Conservation (phyloP, 2,113 vertebrate genomes). For the Catharus minimus region DNA sequence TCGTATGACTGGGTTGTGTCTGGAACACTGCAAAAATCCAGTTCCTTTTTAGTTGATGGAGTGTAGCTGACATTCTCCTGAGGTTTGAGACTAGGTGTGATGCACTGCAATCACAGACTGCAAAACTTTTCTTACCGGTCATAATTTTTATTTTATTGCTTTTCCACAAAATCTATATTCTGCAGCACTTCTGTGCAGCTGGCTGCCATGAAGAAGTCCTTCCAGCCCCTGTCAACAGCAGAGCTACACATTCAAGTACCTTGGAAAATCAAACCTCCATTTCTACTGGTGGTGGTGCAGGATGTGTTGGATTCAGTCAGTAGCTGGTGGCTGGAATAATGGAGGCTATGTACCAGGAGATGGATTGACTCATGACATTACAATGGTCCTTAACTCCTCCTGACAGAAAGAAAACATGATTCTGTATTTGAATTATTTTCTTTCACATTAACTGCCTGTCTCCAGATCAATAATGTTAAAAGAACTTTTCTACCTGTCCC, state of each 20-base stretch:
- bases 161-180: not conserved
- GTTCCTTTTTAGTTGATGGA: not conserved
- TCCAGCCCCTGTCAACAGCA: not conserved
- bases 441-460: rapidly evolving
- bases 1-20: rapidly evolving
- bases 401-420: not conserved
- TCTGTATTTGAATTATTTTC: not conserved
- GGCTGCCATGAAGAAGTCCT: not conserved
- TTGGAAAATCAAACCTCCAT: not conserved
- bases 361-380: not conserved
- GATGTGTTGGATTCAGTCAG: not conserved
- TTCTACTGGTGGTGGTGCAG: not conserved
- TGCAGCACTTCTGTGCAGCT: not conserved
- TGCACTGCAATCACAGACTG: not conserved
- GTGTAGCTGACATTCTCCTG: not conserved
- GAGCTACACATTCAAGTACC: not conserved
- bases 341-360: not conserved
- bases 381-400: not conserved
- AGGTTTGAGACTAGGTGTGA: not conserved
- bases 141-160: not conserved
- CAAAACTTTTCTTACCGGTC: not conserved
- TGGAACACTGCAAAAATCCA: not conserved
- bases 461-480: no score
- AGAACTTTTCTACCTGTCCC: not conserved
- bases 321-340: not conserved